These are phyloP conservation scores for Trachelus stipa DNA, from an alignment of 2,888 invertebrate species.

Conservation along the genomic window DNA sequence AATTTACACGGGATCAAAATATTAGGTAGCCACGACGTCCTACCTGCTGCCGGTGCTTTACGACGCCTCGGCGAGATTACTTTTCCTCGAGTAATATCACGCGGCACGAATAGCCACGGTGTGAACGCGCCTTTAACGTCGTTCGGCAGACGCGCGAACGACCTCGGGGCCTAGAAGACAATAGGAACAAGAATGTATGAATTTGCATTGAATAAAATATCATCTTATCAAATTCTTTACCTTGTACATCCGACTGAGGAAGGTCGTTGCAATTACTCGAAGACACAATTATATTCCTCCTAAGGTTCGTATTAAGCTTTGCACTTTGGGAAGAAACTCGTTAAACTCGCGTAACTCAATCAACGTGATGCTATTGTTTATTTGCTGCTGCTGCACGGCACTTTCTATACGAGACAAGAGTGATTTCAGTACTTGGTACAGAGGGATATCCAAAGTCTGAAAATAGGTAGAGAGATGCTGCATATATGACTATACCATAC, in stretches of 20 bases:
- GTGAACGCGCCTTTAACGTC: neutral
- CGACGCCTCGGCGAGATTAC: slow-evolving; percentile 9
- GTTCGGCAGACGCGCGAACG: neutral
- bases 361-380: neutral
- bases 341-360: neutral
- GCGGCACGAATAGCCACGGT: neutral
- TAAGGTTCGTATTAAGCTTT: neutral
- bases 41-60: neutral
- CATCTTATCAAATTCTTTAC: neutral
- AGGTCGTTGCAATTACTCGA: neutral
- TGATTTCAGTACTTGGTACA: neutral
- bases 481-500: neutral
- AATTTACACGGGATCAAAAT: slow-evolving; percentile 20
- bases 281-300: neutral
- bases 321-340: neutral
- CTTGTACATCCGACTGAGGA: neutral
- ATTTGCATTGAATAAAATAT: neutral
- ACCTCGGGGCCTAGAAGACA: neutral
- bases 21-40: neutral
- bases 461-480: neutral
- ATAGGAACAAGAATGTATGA: accelerated
- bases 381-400: neutral
- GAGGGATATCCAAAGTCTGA: neutral
- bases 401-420: neutral
- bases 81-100: slow-evolving; percentile 3